Percentiles rank a stretch among this genome's conserved stretches.
phyloP scores from a whole-genome alignment of 37 sponge, comb jelly and placozoan species.

The Amphimedon queenslandica region DNA sequence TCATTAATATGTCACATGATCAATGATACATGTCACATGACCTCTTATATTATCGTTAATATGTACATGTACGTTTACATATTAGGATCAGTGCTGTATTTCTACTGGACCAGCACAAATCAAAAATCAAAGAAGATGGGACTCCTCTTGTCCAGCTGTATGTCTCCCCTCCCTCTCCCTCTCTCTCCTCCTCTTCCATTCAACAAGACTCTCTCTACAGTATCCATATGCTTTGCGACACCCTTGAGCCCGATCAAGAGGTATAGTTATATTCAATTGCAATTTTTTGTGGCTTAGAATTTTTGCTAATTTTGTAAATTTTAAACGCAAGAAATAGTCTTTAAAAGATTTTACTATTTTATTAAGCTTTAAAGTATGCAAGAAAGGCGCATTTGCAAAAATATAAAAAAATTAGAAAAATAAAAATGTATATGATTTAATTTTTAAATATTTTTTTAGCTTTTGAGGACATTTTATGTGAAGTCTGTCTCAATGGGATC shows the following conservation, averaged over 20 bases:
- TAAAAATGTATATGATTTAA: too few species aligned
- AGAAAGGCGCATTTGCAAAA: too few species aligned
- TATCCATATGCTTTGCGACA: slow-evolving; percentile 7
- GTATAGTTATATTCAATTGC: neutral
- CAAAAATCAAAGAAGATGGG: neutral
- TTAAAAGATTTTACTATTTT: too few species aligned
- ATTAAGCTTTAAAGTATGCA: too few species aligned
- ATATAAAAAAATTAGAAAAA: too few species aligned
- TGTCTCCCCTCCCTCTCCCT: slow-evolving; percentile 4
- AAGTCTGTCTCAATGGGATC: slow-evolving; percentile 11
- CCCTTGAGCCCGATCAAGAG: neutral
- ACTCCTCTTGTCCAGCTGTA: slow-evolving; percentile 25
- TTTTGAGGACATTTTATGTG: slow-evolving; percentile 12
- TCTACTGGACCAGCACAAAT: neutral
- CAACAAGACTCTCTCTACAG: neutral
- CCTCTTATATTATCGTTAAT: too few species aligned
- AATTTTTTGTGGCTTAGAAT: neutral
- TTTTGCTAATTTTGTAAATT: slow-evolving; percentile 1
- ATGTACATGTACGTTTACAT: neutral
- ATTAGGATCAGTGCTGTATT: neutral
- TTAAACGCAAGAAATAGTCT: too few species aligned
- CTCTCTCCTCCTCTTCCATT: neutral
- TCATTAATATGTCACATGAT: too few species aligned
- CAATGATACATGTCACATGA: too few species aligned
- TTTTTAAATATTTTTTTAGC: too few species aligned